Conservation (phyloP, 2,113 vertebrate species). For the Myanophis thanlyinensis region DNA sequence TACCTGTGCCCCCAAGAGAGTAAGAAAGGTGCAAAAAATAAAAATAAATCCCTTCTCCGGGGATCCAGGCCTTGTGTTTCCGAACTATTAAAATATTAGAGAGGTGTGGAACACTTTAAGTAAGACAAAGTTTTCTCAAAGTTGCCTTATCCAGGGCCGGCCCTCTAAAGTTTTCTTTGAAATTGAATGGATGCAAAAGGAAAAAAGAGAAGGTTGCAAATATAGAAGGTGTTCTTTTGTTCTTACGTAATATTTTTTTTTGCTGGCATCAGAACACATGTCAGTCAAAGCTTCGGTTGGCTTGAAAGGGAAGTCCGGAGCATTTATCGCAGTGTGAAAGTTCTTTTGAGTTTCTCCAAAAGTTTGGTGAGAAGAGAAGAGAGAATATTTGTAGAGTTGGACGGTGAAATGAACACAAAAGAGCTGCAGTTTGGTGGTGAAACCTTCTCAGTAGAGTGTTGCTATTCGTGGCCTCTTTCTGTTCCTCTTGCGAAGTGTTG, state of each 20-base stretch:
- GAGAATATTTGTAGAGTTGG: neutral
- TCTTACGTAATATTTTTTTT: neutral
- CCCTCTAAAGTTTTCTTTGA: neutral
- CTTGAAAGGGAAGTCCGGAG: neutral
- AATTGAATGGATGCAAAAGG: neutral
- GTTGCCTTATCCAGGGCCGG: neutral
- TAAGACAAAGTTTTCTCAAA: neutral
- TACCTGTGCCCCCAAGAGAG: neutral
- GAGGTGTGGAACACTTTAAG: neutral
- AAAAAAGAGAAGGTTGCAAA: neutral
- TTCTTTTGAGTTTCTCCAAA: neutral
- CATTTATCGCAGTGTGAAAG: neutral
- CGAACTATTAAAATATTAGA: neutral
- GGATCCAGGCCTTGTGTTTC: neutral
- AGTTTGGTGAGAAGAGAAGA: neutral
- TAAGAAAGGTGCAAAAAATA: neutral
- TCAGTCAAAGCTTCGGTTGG: neutral
- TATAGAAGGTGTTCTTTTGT: neutral
- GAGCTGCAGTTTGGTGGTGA: neutral
- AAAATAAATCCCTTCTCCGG: too few species aligned
- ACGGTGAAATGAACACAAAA: neutral
- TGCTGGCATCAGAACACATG: neutral
- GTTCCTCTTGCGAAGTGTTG: constrained; percentile 4
- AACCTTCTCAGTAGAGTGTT: neutral
- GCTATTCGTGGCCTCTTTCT: neutral